These are phyloP conservation scores for Craseonycteris thonglongyai DNA, from an alignment of 2,113 vertebrate species.

Conservation along the genomic window DNA sequence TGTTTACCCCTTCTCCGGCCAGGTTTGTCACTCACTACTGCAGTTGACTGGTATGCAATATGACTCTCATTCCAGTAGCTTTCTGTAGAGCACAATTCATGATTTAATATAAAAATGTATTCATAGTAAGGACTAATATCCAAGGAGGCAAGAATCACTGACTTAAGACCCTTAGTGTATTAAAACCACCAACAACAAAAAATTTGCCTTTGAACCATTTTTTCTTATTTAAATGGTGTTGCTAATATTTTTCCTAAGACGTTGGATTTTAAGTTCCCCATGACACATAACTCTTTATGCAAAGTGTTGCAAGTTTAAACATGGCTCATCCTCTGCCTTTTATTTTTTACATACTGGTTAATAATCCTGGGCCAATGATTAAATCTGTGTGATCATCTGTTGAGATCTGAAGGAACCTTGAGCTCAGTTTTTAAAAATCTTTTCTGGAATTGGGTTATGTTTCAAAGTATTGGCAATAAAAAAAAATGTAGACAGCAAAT, in stretches of 20 bases:
- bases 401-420: conserved; percentile 9
- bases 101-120: not conserved
- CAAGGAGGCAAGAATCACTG: not conserved
- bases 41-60: not conserved
- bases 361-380: not conserved
- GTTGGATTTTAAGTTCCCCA: not conserved
- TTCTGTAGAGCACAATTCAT: not conserved
- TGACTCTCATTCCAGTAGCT: not conserved
- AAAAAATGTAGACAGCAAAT: not conserved
- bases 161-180: not conserved
- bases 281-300: not conserved
- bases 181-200: not conserved
- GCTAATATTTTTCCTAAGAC: not conserved
- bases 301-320: not conserved
- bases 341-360: not conserved
- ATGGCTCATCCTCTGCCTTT: not conserved
- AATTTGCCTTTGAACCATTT: not conserved
- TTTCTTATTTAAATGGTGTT: not conserved
- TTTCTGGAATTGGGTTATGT: not conserved
- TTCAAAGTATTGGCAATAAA: conserved; percentile 6
- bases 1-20: not conserved
- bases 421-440: not conserved
- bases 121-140: not conserved
- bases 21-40: not conserved
- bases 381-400: conserved; percentile 17